These are phyloP conservation scores for Leptoteleia sp. DNA, from an alignment of 1,140 invertebrate species.

Conservation along the genomic window DNA sequence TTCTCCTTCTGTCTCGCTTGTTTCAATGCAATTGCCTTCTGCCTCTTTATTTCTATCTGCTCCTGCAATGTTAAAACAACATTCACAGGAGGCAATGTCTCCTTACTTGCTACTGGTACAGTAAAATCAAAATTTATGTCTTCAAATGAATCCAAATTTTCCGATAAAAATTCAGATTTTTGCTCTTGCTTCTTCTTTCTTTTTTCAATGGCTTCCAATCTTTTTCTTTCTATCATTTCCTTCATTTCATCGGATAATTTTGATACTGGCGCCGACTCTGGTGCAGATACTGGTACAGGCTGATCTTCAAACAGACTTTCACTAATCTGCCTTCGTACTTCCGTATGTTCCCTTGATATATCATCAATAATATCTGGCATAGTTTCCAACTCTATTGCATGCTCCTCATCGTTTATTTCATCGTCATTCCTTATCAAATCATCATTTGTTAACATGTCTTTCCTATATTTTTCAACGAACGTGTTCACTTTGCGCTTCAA, in stretches of 20 bases:
- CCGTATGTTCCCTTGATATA: no score
- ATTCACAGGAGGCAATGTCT: background rate
- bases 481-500: slow-evolving; percentile 85
- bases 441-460: slow-evolving; percentile 82
- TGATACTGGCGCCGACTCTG: slow-evolving; percentile 9
- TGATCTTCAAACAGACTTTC: no score
- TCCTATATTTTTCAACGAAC: slow-evolving; percentile 83
- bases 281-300: no score
- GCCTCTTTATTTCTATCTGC: slow-evolving; percentile 46
- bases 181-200: slow-evolving; percentile 47
- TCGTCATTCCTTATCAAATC: slow-evolving; percentile 7
- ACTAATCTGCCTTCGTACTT: no score
- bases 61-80: slow-evolving; percentile 19
- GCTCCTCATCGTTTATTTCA: background rate
- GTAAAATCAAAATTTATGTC: no score
- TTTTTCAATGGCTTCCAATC: slow-evolving; percentile 68
- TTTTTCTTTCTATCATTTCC: slow-evolving; percentile 71
- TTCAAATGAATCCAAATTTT: no score
- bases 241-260: slow-evolving; percentile 69
- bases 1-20: slow-evolving; percentile 32
- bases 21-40: slow-evolving; percentile 37
- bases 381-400: background rate
- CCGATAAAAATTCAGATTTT: no score
- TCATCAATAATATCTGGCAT: no score
- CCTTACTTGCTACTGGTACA: background rate